Percentiles rank a stretch among this genome's conserved stretches.
Conservation (phyloP, 2,888 invertebrate genomes). For the Nezara viridula region DNA sequence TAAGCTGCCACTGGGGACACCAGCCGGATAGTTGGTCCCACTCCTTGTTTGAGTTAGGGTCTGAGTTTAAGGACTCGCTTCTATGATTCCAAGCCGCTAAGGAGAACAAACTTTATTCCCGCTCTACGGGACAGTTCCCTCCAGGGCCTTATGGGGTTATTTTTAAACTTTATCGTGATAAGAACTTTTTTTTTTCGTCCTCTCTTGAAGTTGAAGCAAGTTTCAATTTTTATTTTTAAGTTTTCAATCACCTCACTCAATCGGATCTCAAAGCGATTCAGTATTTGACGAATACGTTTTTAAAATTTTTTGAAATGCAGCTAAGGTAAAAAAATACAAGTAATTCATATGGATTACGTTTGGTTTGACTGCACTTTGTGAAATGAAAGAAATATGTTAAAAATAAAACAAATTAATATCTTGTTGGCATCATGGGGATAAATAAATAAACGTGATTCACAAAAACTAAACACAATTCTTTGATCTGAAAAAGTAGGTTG, state of each 20-base stretch:
- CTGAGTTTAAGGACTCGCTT: neutral
- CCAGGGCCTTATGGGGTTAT: neutral
- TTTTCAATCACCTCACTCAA: neutral
- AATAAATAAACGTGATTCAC: too few relatives aligned
- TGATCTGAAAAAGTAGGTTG: too few relatives aligned
- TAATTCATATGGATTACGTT: too few relatives aligned
- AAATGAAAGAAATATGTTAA: too few relatives aligned
- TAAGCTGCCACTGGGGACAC: neutral
- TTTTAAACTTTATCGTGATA: neutral
- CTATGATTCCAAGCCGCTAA: neutral
- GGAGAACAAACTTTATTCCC: neutral
- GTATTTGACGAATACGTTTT: too few relatives aligned
- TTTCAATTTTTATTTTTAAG: neutral
- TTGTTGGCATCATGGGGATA: too few relatives aligned
- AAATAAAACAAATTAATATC: too few relatives aligned
- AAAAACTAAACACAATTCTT: too few relatives aligned
- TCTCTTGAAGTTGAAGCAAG: neutral
- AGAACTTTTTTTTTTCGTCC: neutral
- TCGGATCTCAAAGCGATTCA: neutral
- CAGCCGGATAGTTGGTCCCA: neutral
- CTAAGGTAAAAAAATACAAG: too few relatives aligned
- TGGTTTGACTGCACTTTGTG: too few relatives aligned
- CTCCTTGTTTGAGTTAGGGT: conserved; percentile 7
- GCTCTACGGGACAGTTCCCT: neutral
- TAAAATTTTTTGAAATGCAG: too few relatives aligned